These are phyloP conservation scores for Drosophila pallidifrons DNA, from an alignment of 1,140 invertebrate genomes.

Conservation along the genomic window DNA sequence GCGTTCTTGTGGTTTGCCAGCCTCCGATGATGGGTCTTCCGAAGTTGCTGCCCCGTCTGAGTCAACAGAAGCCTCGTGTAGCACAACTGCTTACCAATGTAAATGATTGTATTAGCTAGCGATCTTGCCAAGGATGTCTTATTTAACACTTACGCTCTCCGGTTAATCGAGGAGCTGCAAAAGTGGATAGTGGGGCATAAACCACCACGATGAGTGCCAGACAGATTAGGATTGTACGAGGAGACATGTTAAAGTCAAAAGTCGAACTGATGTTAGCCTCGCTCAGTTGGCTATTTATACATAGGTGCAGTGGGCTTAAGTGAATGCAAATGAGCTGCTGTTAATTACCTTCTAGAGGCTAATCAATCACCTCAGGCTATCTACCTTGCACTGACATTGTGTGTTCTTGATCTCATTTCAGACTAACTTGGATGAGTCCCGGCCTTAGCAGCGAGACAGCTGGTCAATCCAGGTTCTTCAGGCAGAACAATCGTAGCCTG, in stretches of 20 bases:
- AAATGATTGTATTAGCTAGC: background rate
- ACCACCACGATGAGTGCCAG: conserved; percentile 11
- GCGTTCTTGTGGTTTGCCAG: conserved; percentile 21
- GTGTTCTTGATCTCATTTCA: background rate
- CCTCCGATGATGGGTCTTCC: background rate
- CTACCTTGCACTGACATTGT: no score
- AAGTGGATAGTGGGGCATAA: conserved; percentile 35
- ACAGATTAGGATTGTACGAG: conserved; percentile 5
- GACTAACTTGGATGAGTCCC: background rate
- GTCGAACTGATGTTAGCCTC: conserved; percentile 27
- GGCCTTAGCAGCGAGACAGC: background rate
- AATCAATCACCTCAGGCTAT: background rate
- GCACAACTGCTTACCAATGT: conserved; percentile 19
- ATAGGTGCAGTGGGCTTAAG: background rate
- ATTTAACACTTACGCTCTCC: conserved; percentile 34
- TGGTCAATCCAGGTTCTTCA: background rate
- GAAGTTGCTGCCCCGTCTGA: background rate
- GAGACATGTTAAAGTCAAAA: conserved; percentile 49
- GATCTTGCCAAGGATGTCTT: background rate
- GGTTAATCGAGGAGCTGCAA: conserved; percentile 33
- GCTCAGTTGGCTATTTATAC: conserved; percentile 48
- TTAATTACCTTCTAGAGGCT: conserved; percentile 36
- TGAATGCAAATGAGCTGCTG: conserved; percentile 27
- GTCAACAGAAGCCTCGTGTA: conserved; percentile 9
- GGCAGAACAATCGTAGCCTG: conserved; percentile 12